Evolutionary conservation across 2,797 vertebrate genomes (phyloP).

Genomic region (Remorina albescens): DNA sequence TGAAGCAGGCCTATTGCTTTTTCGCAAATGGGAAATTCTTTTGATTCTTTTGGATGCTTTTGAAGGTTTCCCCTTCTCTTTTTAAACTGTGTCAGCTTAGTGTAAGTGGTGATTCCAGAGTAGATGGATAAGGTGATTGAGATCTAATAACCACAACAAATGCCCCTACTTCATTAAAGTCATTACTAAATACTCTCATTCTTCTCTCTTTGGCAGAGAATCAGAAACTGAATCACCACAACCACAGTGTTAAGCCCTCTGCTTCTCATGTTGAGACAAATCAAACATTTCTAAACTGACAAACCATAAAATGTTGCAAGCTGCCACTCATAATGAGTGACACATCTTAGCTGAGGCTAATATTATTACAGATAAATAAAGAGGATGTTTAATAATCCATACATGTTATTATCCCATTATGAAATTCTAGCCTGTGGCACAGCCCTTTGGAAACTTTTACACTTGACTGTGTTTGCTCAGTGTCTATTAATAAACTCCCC

Average conservation of each 20-base stretch:
- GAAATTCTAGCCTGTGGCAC: constrained; percentile 78
- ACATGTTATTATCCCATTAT: constrained; percentile 83
- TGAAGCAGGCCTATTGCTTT: constrained; percentile 88
- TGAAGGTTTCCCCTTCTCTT: constrained; percentile 83
- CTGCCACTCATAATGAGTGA: constrained; percentile 78
- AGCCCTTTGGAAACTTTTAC: constrained; percentile 82
- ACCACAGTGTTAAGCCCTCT: constrained; percentile 22
- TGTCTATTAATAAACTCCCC: constrained; percentile 82
- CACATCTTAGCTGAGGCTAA: constrained; percentile 65
- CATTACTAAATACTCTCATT: constrained; percentile 54
- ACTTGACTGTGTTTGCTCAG: constrained; percentile 82
- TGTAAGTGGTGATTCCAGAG: constrained; percentile 76
- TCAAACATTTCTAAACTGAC: constrained; percentile 50
- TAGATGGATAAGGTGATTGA: constrained; percentile 75
- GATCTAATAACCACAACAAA: constrained; percentile 78
- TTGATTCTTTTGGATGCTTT: constrained; percentile 88
- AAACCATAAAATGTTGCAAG: constrained; percentile 34
- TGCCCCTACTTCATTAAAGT: constrained; percentile 58
- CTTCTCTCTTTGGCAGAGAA: constrained; percentile 50
- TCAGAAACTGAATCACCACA: constrained; percentile 42
- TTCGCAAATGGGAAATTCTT: constrained; percentile 85
- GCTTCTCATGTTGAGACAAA: constrained; percentile 37
- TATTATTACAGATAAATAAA: constrained; percentile 83
- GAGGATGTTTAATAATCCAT: constrained; percentile 78
- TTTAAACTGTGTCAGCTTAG: constrained; percentile 84